A percentile compares a stretch with the other conserved stretches of the same genome.
phyloP scores from a whole-genome alignment of 2,888 invertebrate species.

The Therioaphis trifolii region DNA sequence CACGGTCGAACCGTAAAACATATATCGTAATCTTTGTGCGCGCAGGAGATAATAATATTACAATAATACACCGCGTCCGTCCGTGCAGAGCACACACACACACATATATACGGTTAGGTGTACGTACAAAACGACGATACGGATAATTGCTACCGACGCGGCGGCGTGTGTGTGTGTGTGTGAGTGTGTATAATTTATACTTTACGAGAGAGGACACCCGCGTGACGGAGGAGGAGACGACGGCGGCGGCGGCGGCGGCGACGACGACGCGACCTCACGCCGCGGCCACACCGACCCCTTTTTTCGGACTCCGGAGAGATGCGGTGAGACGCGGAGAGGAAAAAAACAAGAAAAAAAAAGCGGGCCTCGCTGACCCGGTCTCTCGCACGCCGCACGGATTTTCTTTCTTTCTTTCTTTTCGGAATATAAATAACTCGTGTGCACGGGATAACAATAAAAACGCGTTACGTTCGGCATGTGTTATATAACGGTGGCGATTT shows the following conservation, averaged over 20 bases:
- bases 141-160: constrained; percentile 26
- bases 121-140: neutral
- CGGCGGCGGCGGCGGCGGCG: neutral
- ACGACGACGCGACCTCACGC: constrained; percentile 53
- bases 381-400: too few species aligned
- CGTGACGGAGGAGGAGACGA: too few species aligned
- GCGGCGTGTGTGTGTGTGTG: neutral
- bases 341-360: neutral
- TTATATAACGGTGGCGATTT: constrained; percentile 25
- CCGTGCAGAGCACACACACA: too few species aligned
- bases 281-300: neutral
- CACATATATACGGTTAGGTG: too few species aligned
- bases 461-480: too few species aligned
- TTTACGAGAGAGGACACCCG: constrained; percentile 29
- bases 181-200: neutral
- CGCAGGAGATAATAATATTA: too few species aligned
- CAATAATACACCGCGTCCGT: constrained; percentile 15
- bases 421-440: constrained; percentile 17
- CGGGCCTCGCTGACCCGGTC: too few species aligned
- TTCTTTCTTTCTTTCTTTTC: too few species aligned
- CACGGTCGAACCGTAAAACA: constrained; percentile 24
- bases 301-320: neutral
- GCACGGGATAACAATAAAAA: neutral
- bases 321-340: neutral
- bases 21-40: neutral